Conservation (phyloP, 2,113 vertebrate genomes). For the Plecturocebus donacophilus region DNA sequence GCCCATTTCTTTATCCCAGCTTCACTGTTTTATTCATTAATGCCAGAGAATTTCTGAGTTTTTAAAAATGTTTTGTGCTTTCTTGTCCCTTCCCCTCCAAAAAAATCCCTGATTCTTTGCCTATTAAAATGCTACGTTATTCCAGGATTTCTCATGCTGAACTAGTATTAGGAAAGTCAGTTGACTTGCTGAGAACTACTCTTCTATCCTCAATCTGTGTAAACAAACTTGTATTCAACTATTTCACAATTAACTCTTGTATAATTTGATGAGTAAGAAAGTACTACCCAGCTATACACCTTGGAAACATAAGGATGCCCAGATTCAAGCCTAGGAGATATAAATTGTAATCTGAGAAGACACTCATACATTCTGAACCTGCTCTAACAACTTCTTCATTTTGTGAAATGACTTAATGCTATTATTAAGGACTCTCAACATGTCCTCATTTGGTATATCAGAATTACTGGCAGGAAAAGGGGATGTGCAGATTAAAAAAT, state of each 20-base stretch:
- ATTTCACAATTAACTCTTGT: not conserved
- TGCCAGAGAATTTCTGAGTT: not conserved
- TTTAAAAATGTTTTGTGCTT: not conserved
- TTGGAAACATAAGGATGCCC: not conserved
- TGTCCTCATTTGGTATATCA: not conserved
- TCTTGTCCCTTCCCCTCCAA: not conserved
- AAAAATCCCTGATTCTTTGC: not conserved
- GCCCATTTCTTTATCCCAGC: not conserved
- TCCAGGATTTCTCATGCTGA: not conserved
- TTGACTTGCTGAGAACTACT: not conserved
- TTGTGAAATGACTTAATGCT: not conserved
- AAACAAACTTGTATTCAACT: not conserved
- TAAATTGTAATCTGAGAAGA: not conserved
- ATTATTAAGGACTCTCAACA: not conserved
- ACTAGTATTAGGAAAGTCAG: not conserved
- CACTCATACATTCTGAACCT: not conserved
- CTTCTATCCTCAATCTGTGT: not conserved
- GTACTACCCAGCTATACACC: not conserved
- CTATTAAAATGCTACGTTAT: not conserved
- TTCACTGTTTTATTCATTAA: slow-evolving; percentile 13
- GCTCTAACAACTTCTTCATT: not conserved
- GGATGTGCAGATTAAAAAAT: not conserved
- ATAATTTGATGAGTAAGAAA: not conserved
- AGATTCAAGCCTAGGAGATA: not conserved
- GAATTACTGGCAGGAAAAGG: not conserved